Evolutionary conservation across 2,888 invertebrate genomes (phyloP), one percentile per base, ranked within the genome.

Genomic region (Elaeidobius kamerunicus): DNA sequence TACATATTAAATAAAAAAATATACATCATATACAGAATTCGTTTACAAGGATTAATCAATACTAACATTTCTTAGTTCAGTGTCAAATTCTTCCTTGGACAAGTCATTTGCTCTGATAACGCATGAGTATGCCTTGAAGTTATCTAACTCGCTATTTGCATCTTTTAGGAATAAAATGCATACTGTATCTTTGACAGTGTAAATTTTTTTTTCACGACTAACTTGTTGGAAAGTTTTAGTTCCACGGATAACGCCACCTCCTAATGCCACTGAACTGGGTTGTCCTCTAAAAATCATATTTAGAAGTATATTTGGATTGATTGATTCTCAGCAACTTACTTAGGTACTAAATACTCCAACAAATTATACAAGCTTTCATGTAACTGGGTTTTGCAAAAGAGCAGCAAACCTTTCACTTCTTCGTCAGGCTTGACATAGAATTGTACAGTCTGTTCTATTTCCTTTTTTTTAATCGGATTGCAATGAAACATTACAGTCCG

Each of bases 51-150:
- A 19, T 42, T 34, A 39, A 17, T 11, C 28, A 16, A 23, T 9
- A 27, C 38, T 54, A 60, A 67, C 69, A 61, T 66, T 58, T 32
- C 55, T 15, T 36, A 69, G 54, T 58, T 67, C 56, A 18, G 59
- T 50, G 55, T 64, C 61, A 56, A 69, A 64, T 49, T 65, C 67
- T 19, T 63, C 57, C 46, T 61, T 60, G 3, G 63, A 56, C 15
- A 66, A 52, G 39, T 64, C 63, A 55, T 60, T 57, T 12, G 64
- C 67, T 23, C 51, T 58, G 30, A 69, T 67, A 11, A 69, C 67
- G 56, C 58, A 59, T 4, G 69, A 69, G 52, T 61, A 65, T 2
- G 69, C 65, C 56, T 63, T 60, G 52, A 69, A 69, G 23, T 53
- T 41, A 50, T 65, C 59, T 32, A 63, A 56, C 18, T 39, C 34